phyloP scores from a whole-genome alignment of 2,797 vertebrate species.

The Lagorchestes hirsutus region DNA sequence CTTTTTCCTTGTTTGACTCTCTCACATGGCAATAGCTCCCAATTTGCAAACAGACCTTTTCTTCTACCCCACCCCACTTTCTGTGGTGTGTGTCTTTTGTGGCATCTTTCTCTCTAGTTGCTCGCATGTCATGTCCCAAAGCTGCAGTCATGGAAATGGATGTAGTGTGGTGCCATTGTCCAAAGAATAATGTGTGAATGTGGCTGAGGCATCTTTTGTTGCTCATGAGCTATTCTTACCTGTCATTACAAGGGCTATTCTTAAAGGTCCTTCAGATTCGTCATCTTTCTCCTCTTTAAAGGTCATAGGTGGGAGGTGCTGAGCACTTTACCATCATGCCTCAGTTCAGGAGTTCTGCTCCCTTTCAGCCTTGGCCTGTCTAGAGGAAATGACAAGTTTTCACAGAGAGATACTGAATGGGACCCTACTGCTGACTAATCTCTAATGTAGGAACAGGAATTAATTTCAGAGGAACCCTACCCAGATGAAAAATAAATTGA shows the following conservation, averaged over 20 bases:
- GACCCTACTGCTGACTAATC: conserved; percentile 37
- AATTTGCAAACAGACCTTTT: conserved; percentile 41
- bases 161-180: conserved; percentile 53
- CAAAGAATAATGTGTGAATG: conserved; percentile 8
- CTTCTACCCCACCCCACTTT: conserved; percentile 26
- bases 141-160: conserved; percentile 65
- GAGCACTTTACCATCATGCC: conserved; percentile 25
- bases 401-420: conserved; percentile 33
- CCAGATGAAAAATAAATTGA: conserved; percentile 23
- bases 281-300: conserved; percentile 41
- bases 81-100: conserved; percentile 69
- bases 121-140: conserved; percentile 69
- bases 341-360: conserved; percentile 29
- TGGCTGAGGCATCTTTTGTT: neutral
- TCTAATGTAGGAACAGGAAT: conserved; percentile 7
- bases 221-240: conserved; percentile 9
- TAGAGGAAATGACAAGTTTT: conserved; percentile 37
- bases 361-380: neutral
- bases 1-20: conserved; percentile 67
- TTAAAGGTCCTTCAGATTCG: conserved; percentile 19
- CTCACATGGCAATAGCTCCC: conserved; percentile 61
- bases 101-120: conserved; percentile 73
- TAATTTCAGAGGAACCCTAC: conserved; percentile 11
- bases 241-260: conserved; percentile 39
- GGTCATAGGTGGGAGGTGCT: neutral